A percentile compares a stretch with the other conserved stretches of the same genome.
Conservation (phyloP, 2,888 invertebrate genomes). For the Brachypterus glaber region DNA sequence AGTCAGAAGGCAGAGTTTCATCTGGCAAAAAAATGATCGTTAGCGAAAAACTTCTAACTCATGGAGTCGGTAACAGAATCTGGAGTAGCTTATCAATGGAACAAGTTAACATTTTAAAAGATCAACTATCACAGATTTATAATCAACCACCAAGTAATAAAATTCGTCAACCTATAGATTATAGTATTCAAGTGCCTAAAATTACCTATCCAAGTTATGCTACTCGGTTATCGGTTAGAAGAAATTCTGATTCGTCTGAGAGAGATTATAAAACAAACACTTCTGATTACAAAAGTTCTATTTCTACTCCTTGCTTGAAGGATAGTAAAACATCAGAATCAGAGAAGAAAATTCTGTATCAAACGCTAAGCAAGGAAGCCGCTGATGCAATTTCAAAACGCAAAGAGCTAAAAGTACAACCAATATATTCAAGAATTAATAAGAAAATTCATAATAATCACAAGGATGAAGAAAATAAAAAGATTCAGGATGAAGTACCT, state of each 20-base stretch:
- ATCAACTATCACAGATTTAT: conserved; percentile 73
- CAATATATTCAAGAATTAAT: too few species aligned
- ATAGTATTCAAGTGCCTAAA: conserved; percentile 51
- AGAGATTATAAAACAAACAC: conserved; percentile 2
- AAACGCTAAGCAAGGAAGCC: conserved; percentile 64
- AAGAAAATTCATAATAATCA: conserved; percentile 44
- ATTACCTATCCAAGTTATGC: conserved; percentile 18
- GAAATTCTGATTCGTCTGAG: conserved; percentile 39
- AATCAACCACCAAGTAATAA: conserved; percentile 43
- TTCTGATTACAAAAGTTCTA: conserved; percentile 31
- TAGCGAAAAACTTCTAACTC: conserved; percentile 35
- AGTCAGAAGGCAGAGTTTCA: conserved; percentile 37
- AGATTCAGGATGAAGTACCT: conserved; percentile 28
- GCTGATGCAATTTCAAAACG: conserved; percentile 43
- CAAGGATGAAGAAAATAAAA: conserved; percentile 41
- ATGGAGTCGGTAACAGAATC: conserved; percentile 63
- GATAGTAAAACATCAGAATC: conserved; percentile 49
- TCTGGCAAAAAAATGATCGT: conserved; percentile 23
- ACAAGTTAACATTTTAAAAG: conserved; percentile 70
- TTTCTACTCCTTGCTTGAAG: conserved; percentile 36
- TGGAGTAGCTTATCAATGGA: conserved; percentile 80
- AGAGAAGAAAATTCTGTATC: conserved; percentile 64
- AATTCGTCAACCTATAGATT: conserved; percentile 46
- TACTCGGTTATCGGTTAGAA: conserved; percentile 36
- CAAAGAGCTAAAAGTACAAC: conserved; percentile 32